These are phyloP conservation scores for Lepidothrix coronata DNA, from an alignment of 2,113 vertebrate species.

Conservation along the genomic window DNA sequence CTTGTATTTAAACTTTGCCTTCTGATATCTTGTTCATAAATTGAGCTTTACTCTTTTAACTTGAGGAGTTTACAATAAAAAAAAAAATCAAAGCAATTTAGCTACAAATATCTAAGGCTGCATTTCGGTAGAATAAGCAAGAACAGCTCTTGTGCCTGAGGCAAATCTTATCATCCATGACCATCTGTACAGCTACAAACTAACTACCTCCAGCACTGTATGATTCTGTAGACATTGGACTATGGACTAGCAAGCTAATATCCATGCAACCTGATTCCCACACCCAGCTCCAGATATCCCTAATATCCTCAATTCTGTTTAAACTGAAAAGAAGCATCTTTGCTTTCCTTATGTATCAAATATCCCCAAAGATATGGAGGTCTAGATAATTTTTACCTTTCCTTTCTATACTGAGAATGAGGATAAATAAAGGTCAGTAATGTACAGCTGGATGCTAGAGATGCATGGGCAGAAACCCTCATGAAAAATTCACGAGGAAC, in stretches of 20 bases:
- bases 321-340: slow-evolving; percentile 1
- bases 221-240: not conserved
- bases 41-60: slow-evolving; percentile 28
- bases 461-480: slow-evolving; percentile 81
- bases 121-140: slow-evolving; percentile 45
- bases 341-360: not conserved
- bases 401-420: slow-evolving; percentile 65
- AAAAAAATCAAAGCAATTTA: slow-evolving; percentile 47
- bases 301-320: not conserved
- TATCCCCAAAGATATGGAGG: not conserved
- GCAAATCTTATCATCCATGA: slow-evolving; percentile 49
- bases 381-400: slow-evolving; percentile 64
- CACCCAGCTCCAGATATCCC: not conserved
- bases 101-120: slow-evolving; percentile 34
- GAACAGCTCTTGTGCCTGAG: slow-evolving; percentile 32
- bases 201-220: slow-evolving; percentile 25
- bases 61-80: slow-evolving; percentile 25
- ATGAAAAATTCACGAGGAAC: slow-evolving; percentile 87
- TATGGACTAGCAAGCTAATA: not conserved
- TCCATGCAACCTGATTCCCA: not conserved
- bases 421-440: slow-evolving; percentile 71
- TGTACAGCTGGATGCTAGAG: slow-evolving; percentile 66
- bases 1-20: not conserved
- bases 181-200: slow-evolving; percentile 55
- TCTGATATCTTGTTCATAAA: slow-evolving; percentile 28